Base-by-base conservation (phyloP, 1,140 invertebrate genomes). In the Caerostris darwini region DNA sequence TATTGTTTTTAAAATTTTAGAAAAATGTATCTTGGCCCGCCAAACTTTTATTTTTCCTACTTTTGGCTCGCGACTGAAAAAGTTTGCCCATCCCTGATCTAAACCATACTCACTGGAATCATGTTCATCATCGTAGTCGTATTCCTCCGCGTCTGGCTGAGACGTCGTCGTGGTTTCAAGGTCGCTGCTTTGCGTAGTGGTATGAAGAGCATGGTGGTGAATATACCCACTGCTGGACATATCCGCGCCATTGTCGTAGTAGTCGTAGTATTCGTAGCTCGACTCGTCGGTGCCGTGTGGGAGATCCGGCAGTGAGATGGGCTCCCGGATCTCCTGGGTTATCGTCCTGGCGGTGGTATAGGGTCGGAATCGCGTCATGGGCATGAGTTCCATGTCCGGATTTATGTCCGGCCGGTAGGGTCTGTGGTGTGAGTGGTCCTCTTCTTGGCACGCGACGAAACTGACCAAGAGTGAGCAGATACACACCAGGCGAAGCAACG, bases 381-480 rank as follows among this genome's bases (percentile, higher is more conserved):
- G 81, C 53, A 17, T 83, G 53, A 83, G 53, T 17, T 83, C 81
- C 81, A 83, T 56, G 17, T 83, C 81, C 14, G 81, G 81, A 19
- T 83, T n/a, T 14, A 54, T 83, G 53, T 83, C 81, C 3, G n/a
- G 56, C 6, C 56, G 53, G 5, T 57, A n/a, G 14, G 53, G 54
- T 5, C 56, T 3, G 81, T 83, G 81, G 12, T 19, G 54, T 2
- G 17, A 4, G 81, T 83, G 81, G 12, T 19, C n/a, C 4, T 57
- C 17, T 3, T 56, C 56, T 4, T 54, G 81, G 53, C 53, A 54
- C 7, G 53, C 2, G 10, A 83, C 10, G 81, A 83, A n/a, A 12
- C 81, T 83, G 5, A 54, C 53, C 53, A 56, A 83, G 2, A 83
- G 12, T 6, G n/a, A 19, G n/a, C 53, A 56, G 53, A 83, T 56